A percentile compares a stretch with the other conserved stretches of the same genome.
phyloP scores from a whole-genome alignment of 2,113 vertebrate species.

The Forbesichthys agassizii region DNA sequence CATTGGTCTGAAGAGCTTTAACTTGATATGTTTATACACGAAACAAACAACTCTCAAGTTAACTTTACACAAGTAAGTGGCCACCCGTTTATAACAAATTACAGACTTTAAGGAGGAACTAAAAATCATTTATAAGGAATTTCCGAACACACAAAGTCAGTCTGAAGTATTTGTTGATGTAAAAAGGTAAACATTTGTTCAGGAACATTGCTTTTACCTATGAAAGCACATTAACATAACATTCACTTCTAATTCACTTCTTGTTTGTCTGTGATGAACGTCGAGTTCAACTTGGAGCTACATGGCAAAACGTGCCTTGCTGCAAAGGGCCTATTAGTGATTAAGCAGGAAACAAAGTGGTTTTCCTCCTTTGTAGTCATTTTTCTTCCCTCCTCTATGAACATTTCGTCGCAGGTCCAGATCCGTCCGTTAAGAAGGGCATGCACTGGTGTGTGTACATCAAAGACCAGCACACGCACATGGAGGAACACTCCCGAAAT shows the following conservation, averaged over 20 bases:
- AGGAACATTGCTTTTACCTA: no score
- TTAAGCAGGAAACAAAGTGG: constrained; percentile 56
- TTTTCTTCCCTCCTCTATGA: constrained; percentile 25
- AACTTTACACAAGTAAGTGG: no score
- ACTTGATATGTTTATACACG: no score
- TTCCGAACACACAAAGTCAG: no score
- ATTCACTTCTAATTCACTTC: constrained; percentile 2
- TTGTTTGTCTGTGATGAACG: constrained; percentile 20
- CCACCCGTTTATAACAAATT: no score
- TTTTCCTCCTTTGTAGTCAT: constrained; percentile 38
- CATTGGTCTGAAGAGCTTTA: no score
- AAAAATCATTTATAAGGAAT: no score
- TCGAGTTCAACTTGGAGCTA: neutral
- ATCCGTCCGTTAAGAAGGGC: constrained; percentile 14
- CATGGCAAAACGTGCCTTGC: neutral
- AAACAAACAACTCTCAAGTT: no score
- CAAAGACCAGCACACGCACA: constrained; percentile 33
- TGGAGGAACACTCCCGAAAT: constrained; percentile 61
- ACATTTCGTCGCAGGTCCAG: constrained; percentile 15
- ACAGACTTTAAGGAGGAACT: no score
- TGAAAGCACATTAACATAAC: neutral
- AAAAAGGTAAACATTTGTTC: no score
- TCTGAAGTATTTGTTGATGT: no score
- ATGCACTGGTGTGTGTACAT: constrained; percentile 6
- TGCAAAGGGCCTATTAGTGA: constrained; percentile 34